Evolutionary conservation across 2,113 vertebrate species (phyloP).

Genomic region (Sinocyclocheilus anshuiensis): DNA sequence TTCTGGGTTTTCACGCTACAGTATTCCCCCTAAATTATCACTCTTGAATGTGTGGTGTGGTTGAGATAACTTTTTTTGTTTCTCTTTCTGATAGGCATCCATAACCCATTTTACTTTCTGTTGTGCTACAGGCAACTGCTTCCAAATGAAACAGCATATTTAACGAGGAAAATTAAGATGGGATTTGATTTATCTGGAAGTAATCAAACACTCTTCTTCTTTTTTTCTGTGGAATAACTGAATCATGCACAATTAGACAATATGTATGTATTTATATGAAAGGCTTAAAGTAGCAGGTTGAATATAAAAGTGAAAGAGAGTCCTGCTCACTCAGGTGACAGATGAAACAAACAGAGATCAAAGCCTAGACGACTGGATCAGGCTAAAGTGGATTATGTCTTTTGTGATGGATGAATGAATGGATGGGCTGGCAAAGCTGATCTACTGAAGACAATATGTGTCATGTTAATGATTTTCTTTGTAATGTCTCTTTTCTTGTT

Average conservation of each 20-base stretch:
- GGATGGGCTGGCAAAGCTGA: slow-evolving; percentile 20
- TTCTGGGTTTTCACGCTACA: neutral
- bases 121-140: no score
- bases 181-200: neutral
- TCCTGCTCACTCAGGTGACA: neutral
- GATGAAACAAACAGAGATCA: slow-evolving; percentile 35
- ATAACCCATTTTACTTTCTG: neutral
- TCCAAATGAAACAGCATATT: neutral
- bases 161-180: neutral
- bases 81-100: neutral
- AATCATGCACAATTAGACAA: neutral
- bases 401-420: slow-evolving; percentile 26
- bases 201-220: neutral
- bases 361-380: slow-evolving; percentile 21
- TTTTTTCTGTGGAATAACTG: neutral
- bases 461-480: neutral
- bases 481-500: neutral
- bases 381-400: slow-evolving; percentile 50
- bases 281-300: neutral
- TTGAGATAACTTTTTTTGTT: neutral
- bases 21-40: neutral
- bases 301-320: slow-evolving; percentile 16
- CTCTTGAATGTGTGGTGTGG: neutral
- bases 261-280: neutral
- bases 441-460: slow-evolving; percentile 4